phyloP scores from a whole-genome alignment of 2,797 vertebrate genomes.

The Sebastes glaucus region DNA sequence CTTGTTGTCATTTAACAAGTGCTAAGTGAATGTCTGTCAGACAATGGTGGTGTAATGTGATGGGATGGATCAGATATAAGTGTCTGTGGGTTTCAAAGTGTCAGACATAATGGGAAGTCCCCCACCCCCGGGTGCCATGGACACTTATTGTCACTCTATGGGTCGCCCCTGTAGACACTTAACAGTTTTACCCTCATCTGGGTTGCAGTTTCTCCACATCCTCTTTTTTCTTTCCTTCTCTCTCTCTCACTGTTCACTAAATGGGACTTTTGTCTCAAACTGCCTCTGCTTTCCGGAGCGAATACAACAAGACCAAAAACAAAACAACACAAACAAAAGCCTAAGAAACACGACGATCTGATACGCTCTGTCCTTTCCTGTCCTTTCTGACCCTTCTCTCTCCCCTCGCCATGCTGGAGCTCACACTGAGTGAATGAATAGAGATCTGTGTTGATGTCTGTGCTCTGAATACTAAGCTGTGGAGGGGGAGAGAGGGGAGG shows the following conservation, averaged over 20 bases:
- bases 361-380: slow-evolving; percentile 67
- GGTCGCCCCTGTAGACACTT: not conserved
- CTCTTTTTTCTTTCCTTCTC: slow-evolving; percentile 14
- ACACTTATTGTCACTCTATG: slow-evolving; percentile 41
- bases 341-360: slow-evolving; percentile 58
- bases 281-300: slow-evolving; percentile 61
- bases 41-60: not conserved
- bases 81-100: slow-evolving; percentile 1
- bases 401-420: slow-evolving; percentile 52
- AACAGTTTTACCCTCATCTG: slow-evolving; percentile 19
- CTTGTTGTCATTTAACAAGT: not conserved
- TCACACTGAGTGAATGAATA: slow-evolving; percentile 81
- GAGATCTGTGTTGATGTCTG: slow-evolving; percentile 81
- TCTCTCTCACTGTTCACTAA: slow-evolving; percentile 29
- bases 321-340: slow-evolving; percentile 65
- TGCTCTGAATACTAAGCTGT: slow-evolving; percentile 80
- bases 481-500: slow-evolving; percentile 38
- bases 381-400: slow-evolving; percentile 67
- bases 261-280: slow-evolving; percentile 56
- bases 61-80: not conserved
- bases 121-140: slow-evolving; percentile 21
- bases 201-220: slow-evolving; percentile 21
- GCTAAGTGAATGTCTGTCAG: not conserved
- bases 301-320: slow-evolving; percentile 65
- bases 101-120: slow-evolving; percentile 6